Base-by-base conservation (phyloP, 2,797 vertebrate genomes). In the Hoplostethus mediterraneus region DNA sequence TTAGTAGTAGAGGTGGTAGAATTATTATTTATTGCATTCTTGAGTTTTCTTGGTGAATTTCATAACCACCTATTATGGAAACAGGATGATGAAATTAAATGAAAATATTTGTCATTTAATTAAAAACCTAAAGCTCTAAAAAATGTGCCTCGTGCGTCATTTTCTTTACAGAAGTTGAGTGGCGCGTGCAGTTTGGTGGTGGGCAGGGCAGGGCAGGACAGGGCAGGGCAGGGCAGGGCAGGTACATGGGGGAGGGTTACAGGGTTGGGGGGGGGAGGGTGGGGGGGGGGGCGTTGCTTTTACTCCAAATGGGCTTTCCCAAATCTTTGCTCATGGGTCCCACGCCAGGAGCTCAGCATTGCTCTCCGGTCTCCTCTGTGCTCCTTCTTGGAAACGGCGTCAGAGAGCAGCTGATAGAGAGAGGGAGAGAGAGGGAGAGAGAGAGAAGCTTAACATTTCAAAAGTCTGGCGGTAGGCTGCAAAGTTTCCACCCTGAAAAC, bases 361-460 rank as follows among this genome's bases (percentile, higher is more conserved):
- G 82, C 75, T 81, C 78, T 78, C 74, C 79, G 85, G 71, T 75
- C 70, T 65, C 8, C 79, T 25, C 11, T 64, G 58, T 40, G 40
- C 75, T 33, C 56, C 73, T 86, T 87, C 79, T 80, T 79, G 86
- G 89, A 89, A 91, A 85, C 69, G 56, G 81, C 73, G 74, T 86
- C 85, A 86, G 73, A 64, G 78, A 84, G 86, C 90, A 91, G 92
- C 89, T 93, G 21, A 21, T 21, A 21, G 21, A 21, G 21, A 21
- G 21, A 21, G 21, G 21, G 21, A 21, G 21, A 21, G 21, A 21
- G 89, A 91, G 81, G 62, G 82, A 63, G 81, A 21, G 89, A 91
- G 81, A 63, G 82, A 63, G 81, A 77, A 82, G 89, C 87, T 89
- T 85, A 87, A 77, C 64, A 79, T 91, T 90, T 90, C 86, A 88